A percentile compares a stretch with the other conserved stretches of the same genome.
These are phyloP conservation scores for Pectinophora gossypiella DNA, from an alignment of 1,140 invertebrate genomes.

Conservation along the genomic window DNA sequence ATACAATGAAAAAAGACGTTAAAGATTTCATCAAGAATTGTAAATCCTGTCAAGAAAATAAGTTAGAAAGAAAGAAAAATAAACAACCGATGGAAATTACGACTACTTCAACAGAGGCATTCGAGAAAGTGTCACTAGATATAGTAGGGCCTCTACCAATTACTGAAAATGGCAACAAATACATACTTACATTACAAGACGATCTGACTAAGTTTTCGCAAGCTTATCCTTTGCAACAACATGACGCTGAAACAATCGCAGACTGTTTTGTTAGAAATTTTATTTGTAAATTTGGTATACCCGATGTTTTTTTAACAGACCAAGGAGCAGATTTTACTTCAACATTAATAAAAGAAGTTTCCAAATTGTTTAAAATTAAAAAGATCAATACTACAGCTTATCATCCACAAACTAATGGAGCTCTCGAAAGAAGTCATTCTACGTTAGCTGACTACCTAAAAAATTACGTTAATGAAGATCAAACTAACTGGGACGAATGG, in stretches of 20 bases:
- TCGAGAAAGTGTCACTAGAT: constrained; percentile 7
- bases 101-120: constrained; percentile 6
- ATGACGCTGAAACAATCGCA: constrained; percentile 8
- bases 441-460: constrained; percentile 57
- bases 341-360: constrained; percentile 10
- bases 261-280: constrained; percentile 7
- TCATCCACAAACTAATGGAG: constrained; percentile 15
- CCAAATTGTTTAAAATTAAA: constrained; percentile 13
- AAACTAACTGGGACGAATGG: constrained; percentile 52
- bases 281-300: constrained; percentile 13
- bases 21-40: constrained; percentile 5
- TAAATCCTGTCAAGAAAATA: constrained; percentile 12
- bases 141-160: constrained; percentile 10
- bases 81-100: constrained; percentile 11
- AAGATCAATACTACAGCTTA: constrained; percentile 8
- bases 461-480: constrained; percentile 45
- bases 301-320: constrained; percentile 6
- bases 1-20: constrained; percentile 6
- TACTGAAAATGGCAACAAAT: constrained; percentile 8
- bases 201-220: constrained; percentile 11
- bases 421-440: constrained; percentile 47
- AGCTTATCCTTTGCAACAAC: constrained; percentile 6
- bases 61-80: background rate
- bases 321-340: constrained; percentile 11
- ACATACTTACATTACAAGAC: constrained; percentile 11